A percentile compares a stretch with the other conserved stretches of the same genome.
Evolutionary conservation across 2,888 invertebrate genomes (phyloP).

Genomic region (Sclerodermus sp.): DNA sequence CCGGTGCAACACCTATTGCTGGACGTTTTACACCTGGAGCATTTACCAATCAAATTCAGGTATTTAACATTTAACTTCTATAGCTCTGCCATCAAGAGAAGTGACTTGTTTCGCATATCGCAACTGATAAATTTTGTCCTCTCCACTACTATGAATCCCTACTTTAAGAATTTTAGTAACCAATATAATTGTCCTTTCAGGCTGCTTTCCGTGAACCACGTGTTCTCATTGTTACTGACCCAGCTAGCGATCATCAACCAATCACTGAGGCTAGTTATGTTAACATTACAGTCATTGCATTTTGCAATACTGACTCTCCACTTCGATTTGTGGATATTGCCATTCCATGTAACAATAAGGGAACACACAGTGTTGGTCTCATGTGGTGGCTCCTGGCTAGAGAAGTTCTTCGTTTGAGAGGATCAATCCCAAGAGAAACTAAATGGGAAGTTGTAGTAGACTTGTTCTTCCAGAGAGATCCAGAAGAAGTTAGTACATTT

Average conservation of each 20-base stretch:
- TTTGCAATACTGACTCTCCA: slow-evolving; percentile 97
- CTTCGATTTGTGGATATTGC: slow-evolving; percentile 96
- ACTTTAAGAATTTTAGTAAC: neutral
- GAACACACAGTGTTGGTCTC: slow-evolving; percentile 92
- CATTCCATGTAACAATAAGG: slow-evolving; percentile 99
- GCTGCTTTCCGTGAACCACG: slow-evolving; percentile 98
- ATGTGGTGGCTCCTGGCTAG: slow-evolving; percentile 99
- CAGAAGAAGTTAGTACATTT: slow-evolving; percentile 75
- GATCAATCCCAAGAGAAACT: slow-evolving; percentile 85
- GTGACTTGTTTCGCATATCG: too few relatives aligned
- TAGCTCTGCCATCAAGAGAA: too few relatives aligned
- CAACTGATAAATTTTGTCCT: too few relatives aligned
- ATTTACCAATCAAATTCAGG: slow-evolving; percentile 91
- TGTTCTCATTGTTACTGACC: slow-evolving; percentile 94
- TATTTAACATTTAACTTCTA: slow-evolving; percentile 44
- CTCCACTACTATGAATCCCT: too few relatives aligned
- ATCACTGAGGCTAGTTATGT: slow-evolving; percentile 99
- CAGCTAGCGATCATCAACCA: slow-evolving; percentile 91
- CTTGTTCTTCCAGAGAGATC: slow-evolving; percentile 99
- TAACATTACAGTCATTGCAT: slow-evolving; percentile 98
- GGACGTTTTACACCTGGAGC: slow-evolving; percentile 99
- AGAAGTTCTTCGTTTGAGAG: slow-evolving; percentile 91
- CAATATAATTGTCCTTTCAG: slow-evolving; percentile 39
- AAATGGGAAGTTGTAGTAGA: slow-evolving; percentile 99
- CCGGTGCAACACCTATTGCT: slow-evolving; percentile 97